Conservation (phyloP, 2,113 vertebrate genomes). For the Vanacampus margaritifer region DNA sequence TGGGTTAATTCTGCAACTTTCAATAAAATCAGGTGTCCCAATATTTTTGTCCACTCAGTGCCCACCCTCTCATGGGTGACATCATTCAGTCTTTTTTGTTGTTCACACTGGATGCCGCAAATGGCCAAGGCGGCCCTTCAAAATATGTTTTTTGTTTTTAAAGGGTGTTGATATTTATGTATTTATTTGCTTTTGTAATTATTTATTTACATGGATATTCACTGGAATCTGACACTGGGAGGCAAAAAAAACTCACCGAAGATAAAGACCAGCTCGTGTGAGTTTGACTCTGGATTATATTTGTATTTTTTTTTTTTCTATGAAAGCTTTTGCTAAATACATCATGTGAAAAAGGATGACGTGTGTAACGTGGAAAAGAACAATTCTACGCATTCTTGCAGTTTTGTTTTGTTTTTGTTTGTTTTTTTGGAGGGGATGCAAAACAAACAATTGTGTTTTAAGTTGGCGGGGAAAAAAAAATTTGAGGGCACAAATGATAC, state of each 20-base stretch:
- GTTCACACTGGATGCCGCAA: not conserved
- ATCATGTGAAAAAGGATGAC: constrained; percentile 19
- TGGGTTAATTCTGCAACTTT: too few relatives aligned
- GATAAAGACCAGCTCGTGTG: not conserved
- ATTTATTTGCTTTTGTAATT: constrained; percentile 78
- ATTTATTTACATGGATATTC: constrained; percentile 57
- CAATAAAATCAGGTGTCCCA: not conserved
- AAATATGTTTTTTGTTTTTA: constrained; percentile 61
- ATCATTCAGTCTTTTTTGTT: not conserved
- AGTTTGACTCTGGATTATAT: constrained; percentile 41
- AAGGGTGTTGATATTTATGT: constrained; percentile 68
- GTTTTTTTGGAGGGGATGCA: not conserved
- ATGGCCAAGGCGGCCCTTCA: constrained; percentile 44
- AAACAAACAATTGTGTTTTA: constrained; percentile 46
- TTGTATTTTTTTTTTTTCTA: constrained; percentile 71
- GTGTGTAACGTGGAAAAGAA: constrained; percentile 27
- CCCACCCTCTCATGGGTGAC: not conserved
- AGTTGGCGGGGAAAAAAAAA: constrained; percentile 24
- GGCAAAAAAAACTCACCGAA: not conserved
- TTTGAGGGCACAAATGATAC: constrained; percentile 60
- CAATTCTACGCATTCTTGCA: not conserved
- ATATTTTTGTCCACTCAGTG: not conserved
- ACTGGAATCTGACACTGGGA: not conserved
- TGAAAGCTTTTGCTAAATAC: constrained; percentile 71
- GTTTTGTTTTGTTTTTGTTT: not conserved